A percentile compares a stretch with the other conserved stretches of the same genome.
These are phyloP conservation scores for Antigone vipio DNA, from an alignment of 2,113 vertebrate species.

Conservation along the genomic window DNA sequence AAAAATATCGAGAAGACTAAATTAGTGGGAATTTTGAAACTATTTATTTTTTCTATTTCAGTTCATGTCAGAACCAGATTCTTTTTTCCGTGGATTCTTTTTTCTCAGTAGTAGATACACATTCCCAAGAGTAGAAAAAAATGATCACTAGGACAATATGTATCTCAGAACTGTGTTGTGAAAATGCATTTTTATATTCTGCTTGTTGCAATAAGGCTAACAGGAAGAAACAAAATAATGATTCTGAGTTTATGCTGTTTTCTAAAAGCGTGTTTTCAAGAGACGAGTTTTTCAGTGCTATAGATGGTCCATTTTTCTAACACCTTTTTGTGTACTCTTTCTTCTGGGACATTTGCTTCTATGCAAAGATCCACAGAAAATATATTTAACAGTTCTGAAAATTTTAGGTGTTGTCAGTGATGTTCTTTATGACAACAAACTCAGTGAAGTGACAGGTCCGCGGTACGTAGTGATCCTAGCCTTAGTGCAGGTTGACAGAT, in stretches of 20 bases:
- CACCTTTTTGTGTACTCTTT: background rate
- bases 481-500: slow-evolving; percentile 58
- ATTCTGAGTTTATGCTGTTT: background rate
- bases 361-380: background rate
- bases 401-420: background rate
- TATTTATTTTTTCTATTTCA: background rate
- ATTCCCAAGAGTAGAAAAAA: background rate
- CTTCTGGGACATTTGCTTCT: background rate
- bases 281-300: background rate
- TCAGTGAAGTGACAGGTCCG: slow-evolving; percentile 25
- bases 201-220: background rate
- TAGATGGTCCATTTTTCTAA: background rate
- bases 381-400: slow-evolving; percentile 10
- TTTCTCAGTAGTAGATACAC: background rate
- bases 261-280: background rate
- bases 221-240: background rate
- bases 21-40: background rate
- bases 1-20: background rate
- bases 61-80: background rate
- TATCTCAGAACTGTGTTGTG: background rate
- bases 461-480: background rate
- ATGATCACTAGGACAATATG: background rate
- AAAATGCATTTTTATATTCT: background rate
- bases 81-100: background rate
- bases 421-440: slow-evolving; percentile 6